Conservation (phyloP, 2,113 vertebrate genomes). For the Willisornis vidua region DNA sequence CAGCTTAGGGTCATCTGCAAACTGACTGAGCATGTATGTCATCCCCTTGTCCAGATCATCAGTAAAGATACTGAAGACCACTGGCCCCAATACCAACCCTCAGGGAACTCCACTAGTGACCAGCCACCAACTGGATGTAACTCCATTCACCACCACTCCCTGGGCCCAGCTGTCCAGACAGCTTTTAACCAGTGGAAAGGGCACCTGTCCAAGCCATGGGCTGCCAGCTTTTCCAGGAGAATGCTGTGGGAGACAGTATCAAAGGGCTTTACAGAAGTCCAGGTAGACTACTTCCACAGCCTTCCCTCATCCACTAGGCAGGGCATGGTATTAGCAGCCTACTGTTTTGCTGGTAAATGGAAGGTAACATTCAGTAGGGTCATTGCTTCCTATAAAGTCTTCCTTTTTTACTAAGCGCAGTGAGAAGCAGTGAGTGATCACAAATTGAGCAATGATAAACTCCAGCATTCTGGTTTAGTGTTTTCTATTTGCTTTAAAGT, state of each 20-base stretch:
- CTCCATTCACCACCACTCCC: neutral
- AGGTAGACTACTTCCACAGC: neutral
- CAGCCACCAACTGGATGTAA: neutral
- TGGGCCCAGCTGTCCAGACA: neutral
- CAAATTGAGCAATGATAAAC: neutral
- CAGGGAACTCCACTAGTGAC: neutral
- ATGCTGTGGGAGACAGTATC: neutral
- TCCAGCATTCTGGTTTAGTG: neutral
- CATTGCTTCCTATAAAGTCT: neutral
- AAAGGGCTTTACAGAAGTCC: neutral
- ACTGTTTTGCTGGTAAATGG: neutral
- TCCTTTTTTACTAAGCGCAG: neutral
- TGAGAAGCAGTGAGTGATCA: neutral
- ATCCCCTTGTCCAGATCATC: neutral
- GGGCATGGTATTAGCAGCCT: neutral
- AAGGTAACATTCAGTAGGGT: neutral
- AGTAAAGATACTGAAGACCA: neutral
- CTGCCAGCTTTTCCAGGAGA: neutral
- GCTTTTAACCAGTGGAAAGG: neutral
- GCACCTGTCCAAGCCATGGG: too few relatives aligned
- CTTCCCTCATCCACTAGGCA: neutral
- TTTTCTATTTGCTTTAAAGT: neutral
- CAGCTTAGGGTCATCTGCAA: neutral
- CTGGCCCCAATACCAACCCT: neutral
- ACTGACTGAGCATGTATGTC: neutral